phyloP scores from a whole-genome alignment of 2,797 vertebrate species.

The Decapterus maruadsi region DNA sequence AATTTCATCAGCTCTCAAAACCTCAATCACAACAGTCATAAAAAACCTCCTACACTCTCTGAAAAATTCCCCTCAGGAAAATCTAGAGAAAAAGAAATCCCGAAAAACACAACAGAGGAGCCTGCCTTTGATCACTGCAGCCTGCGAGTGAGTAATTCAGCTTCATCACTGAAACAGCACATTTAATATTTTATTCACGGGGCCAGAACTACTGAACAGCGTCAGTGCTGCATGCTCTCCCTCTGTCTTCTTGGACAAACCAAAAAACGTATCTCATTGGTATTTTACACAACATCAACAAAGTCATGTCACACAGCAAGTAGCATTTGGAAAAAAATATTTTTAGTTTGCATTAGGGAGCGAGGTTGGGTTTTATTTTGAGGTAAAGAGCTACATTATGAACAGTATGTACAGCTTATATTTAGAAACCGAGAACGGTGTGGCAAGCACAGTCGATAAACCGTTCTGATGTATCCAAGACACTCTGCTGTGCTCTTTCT shows the following conservation, averaged over 20 bases:
- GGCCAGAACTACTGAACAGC: constrained; percentile 25
- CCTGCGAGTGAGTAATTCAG: constrained; percentile 60
- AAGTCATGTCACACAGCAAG: neutral
- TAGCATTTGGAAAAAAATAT: neutral
- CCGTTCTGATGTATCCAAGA: neutral
- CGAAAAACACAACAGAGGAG: constrained; percentile 36
- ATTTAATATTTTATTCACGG: constrained; percentile 56
- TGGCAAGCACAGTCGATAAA: neutral
- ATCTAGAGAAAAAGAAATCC: constrained; percentile 51
- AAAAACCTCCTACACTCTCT: constrained; percentile 39
- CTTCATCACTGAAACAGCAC: constrained; percentile 62
- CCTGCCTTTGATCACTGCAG: constrained; percentile 55
- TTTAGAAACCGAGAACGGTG: constrained; percentile 7
- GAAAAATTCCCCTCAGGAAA: constrained; percentile 47
- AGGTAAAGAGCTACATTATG: neutral
- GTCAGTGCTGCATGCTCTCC: constrained; percentile 25
- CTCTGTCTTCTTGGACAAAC: constrained; percentile 34
- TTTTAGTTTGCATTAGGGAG: constrained; percentile 7
- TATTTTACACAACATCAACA: neutral
- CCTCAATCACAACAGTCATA: constrained; percentile 57
- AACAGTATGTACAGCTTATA: neutral
- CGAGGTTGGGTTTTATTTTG: neutral
- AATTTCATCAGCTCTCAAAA: constrained; percentile 68
- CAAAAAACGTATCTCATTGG: constrained; percentile 5
- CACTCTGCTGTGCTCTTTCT: neutral